phyloP scores from a whole-genome alignment of 1,140 invertebrate genomes.

The Temnothorax longispinosus region DNA sequence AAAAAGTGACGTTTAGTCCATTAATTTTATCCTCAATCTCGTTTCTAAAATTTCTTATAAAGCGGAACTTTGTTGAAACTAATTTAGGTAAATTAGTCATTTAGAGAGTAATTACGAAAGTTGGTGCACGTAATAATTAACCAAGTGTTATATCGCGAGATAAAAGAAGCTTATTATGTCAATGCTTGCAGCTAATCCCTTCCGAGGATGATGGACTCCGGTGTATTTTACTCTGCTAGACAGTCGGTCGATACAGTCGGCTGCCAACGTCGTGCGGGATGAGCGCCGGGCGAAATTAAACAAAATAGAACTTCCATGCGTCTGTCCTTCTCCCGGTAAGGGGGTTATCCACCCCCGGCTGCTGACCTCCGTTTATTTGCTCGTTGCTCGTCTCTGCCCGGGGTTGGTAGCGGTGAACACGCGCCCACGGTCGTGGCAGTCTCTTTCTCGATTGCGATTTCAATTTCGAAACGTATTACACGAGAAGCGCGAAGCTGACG shows the following conservation, averaged over 20 bases:
- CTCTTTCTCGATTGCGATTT: conserved; percentile 53
- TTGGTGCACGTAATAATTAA: conserved; percentile 33
- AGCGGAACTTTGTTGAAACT: neutral
- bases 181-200: conserved; percentile 32
- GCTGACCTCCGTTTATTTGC: conserved; percentile 54
- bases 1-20: neutral
- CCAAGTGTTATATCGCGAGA: conserved; percentile 10
- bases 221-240: conserved; percentile 8
- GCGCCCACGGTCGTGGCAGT: neutral
- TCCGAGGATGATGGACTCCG: conserved; percentile 13
- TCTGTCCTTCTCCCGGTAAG: neutral
- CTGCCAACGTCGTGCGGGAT: conserved; percentile 27
- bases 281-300: conserved; percentile 47
- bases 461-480: conserved; percentile 51
- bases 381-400: conserved; percentile 34
- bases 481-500: neutral
- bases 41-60: conserved; percentile 7
- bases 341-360: conserved; percentile 2
- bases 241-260: conserved; percentile 46
- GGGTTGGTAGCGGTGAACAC: conserved; percentile 13
- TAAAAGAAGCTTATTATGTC: conserved; percentile 42
- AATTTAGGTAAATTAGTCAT: neutral
- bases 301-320: conserved; percentile 53
- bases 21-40: neutral
- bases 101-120: conserved; percentile 23